These are phyloP conservation scores for Symphodus melops DNA, from an alignment of 2,113 vertebrate species.

Conservation along the genomic window DNA sequence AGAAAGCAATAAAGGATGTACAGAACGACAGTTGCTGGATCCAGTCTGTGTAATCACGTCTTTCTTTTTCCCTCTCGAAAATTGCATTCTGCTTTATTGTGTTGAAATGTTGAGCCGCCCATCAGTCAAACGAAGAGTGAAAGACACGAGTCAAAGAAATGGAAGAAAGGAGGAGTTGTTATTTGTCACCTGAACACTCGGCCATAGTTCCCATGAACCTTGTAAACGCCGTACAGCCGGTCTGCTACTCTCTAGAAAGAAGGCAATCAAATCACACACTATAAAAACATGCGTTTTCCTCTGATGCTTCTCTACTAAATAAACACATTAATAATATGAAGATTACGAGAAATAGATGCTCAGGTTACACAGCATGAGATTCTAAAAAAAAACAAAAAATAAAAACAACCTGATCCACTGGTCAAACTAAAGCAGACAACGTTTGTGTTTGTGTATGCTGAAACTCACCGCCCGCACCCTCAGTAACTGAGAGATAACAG, in stretches of 20 bases:
- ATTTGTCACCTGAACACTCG: slow-evolving; percentile 91
- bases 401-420: not conserved
- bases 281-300: not conserved
- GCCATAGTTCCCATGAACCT: slow-evolving; percentile 96
- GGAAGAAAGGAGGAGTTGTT: not conserved
- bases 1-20: no score
- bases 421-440: not conserved
- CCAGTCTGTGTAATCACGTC: no score
- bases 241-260: slow-evolving; percentile 91
- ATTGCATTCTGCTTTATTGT: not conserved
- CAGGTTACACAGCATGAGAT: no score
- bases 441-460: not conserved
- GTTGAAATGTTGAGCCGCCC: not conserved
- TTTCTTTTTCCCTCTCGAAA: no score
- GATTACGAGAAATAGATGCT: no score
- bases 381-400: no score
- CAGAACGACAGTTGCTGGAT: no score
- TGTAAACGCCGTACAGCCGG: slow-evolving; percentile 94
- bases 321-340: not conserved
- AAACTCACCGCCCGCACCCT: slow-evolving; percentile 93
- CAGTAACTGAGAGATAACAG: slow-evolving; percentile 91
- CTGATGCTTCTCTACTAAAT: no score
- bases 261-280: not conserved
- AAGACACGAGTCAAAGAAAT: no score
- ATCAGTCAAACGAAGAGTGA: no score